phyloP scores from a whole-genome alignment of 2,113 vertebrate genomes.

The Nannobrachium achirus region DNA sequence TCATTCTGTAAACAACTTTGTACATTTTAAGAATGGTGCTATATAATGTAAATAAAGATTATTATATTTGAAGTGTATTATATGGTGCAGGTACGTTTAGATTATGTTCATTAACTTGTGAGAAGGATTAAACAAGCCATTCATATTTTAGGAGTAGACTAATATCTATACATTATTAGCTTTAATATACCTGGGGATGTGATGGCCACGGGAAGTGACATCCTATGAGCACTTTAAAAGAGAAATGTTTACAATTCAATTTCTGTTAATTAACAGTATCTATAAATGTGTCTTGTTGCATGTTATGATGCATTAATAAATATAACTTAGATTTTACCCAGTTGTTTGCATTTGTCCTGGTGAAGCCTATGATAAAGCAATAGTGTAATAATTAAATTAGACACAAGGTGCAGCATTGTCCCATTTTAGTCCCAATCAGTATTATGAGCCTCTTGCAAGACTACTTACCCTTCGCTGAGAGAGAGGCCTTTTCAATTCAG shows the following conservation, averaged over 20 bases:
- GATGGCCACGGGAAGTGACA: conserved; percentile 84
- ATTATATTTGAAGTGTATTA: too few relatives aligned
- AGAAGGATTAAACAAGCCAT: too few relatives aligned
- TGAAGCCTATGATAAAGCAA: conserved; percentile 63
- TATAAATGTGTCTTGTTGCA: not conserved
- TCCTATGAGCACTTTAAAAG: conserved; percentile 72
- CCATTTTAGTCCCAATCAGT: not conserved
- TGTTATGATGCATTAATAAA: not conserved
- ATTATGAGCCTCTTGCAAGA: not conserved
- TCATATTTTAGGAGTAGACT: not conserved
- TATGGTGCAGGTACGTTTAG: too few relatives aligned
- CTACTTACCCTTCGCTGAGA: conserved; percentile 82
- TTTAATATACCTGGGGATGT: conserved; percentile 82
- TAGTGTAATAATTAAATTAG: not conserved
- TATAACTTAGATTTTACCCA: conserved; percentile 58
- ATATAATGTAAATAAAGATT: too few relatives aligned
- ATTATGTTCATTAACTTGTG: too few relatives aligned
- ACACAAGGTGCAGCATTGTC: not conserved
- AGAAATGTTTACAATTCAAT: not conserved
- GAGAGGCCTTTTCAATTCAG: conserved; percentile 84
- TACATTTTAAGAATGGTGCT: too few relatives aligned
- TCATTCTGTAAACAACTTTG: too few relatives aligned
- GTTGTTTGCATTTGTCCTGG: conserved; percentile 65
- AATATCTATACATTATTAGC: conserved; percentile 29
- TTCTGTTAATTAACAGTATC: not conserved